A percentile compares a stretch with the other conserved stretches of the same genome.
These are phyloP conservation scores for Picathartes gymnocephalus DNA, from an alignment of 2,113 vertebrate genomes.

Conservation along the genomic window DNA sequence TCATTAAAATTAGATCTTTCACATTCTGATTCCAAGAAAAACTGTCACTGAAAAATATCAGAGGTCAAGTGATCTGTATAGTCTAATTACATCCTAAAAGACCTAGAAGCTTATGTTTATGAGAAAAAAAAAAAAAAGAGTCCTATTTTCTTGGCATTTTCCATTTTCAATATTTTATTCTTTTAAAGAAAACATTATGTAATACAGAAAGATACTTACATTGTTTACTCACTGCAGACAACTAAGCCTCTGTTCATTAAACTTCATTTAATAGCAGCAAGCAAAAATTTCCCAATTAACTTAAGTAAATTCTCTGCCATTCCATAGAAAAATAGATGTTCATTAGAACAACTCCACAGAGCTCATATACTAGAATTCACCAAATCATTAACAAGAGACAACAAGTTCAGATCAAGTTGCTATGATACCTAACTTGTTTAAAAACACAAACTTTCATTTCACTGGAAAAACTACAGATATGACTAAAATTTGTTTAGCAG, in stretches of 20 bases:
- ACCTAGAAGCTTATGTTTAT: neutral
- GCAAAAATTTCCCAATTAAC: constrained; percentile 9
- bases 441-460: neutral
- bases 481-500: neutral
- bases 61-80: constrained; percentile 15
- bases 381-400: neutral
- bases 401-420: neutral
- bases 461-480: neutral
- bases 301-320: neutral
- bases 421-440: neutral
- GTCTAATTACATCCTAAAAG: constrained; percentile 2
- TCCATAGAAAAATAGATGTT: neutral
- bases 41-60: neutral
- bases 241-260: neutral
- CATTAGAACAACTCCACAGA: neutral
- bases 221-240: neutral
- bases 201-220: neutral
- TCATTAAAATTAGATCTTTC: constrained; percentile 62
- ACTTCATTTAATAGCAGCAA: neutral
- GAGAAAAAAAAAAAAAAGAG: neutral
- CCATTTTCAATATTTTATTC: neutral
- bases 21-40: constrained; percentile 27
- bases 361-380: neutral
- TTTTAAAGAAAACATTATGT: neutral
- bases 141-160: constrained; percentile 1